Base-by-base conservation (phyloP, 2,797 vertebrate species). In the Melanotaenia parkinsoni region DNA sequence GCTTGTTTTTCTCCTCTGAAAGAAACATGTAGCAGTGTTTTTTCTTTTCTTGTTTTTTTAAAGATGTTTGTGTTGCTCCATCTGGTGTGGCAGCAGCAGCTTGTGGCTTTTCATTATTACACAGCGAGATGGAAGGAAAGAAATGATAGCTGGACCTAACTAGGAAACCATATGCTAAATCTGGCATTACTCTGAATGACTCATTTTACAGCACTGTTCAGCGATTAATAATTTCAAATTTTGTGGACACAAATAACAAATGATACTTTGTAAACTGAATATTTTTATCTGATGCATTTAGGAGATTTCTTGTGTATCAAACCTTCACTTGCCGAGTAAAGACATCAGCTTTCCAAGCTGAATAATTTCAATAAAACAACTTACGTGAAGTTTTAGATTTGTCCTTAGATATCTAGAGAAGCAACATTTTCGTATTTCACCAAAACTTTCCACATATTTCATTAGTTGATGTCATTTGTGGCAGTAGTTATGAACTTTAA, bases 1-100 rank as follows among this genome's bases (percentile, higher is more conserved):
- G 85, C 63, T 58, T 86, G 79, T 79, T 87, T 86, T 79, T 83
- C 83, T 86, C 77, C 75, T 84, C 53, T 87, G 74, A 88, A 83
- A 87, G 81, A 80, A 85, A 86, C 69, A 80, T 81, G 72, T 4
- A 71, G 32, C 37, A 30, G 73, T 16, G 35, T 26, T 43, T 40
- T 63, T 72, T 54, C 79, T 74, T 77, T 65, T 72, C n/a, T 71
- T 65, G 18, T 33, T 76, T 77, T 58, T 72, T n/a, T 63, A 72
- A 51, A 68, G 58, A 72, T 81, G 63, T 91, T 87, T 80, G 74
- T 73, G 72, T 63, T 68, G 79, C 68, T 73, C 58, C 40, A 43
- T 68, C 65, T 78, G 65, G 54, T 69, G 63, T 28, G 63, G 62
- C 69, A 59, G 67, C 68, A 71, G 47, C 11, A n/a, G 67, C 53